Conservation (phyloP, 1,140 invertebrate genomes). For the Hylaeus volcanicus region DNA sequence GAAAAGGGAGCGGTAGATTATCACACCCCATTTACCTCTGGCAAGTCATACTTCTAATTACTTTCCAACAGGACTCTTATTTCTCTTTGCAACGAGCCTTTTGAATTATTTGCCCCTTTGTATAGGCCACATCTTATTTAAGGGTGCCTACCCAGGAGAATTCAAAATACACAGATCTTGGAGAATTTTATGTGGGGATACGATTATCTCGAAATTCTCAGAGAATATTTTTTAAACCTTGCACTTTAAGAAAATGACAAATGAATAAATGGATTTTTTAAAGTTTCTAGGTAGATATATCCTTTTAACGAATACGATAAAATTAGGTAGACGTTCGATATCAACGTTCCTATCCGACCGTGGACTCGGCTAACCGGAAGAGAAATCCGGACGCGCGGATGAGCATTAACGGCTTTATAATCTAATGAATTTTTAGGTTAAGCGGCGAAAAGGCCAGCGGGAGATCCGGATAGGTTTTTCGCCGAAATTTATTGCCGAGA, state of each 20-base stretch:
- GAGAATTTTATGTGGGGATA: no score
- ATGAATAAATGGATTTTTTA: no score
- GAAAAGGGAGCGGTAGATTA: slow-evolving; percentile 61
- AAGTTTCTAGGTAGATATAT: no score
- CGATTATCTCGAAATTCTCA: no score
- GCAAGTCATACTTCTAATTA: slow-evolving; percentile 75
- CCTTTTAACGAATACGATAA: no score
- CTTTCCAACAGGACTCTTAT: slow-evolving; percentile 64
- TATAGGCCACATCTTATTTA: neutral
- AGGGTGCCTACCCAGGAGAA: no score
- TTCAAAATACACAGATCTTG: no score
- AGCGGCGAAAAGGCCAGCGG: slow-evolving; percentile 63
- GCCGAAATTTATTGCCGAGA: slow-evolving; percentile 71
- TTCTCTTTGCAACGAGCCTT: slow-evolving; percentile 55
- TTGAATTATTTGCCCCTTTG: neutral
- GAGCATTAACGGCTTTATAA: slow-evolving; percentile 78
- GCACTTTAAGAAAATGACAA: no score
- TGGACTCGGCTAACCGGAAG: slow-evolving; percentile 53
- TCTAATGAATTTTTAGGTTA: slow-evolving; percentile 78
- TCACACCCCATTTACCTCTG: slow-evolving; percentile 73
- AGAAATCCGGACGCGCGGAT: slow-evolving; percentile 66
- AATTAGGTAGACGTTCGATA: no score
- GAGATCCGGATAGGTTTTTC: slow-evolving; percentile 68
- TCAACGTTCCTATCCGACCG: slow-evolving; percentile 30
- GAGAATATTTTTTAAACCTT: no score